These are phyloP conservation scores for Calliphora vomitoria DNA, from an alignment of 2,888 invertebrate species.

Conservation along the genomic window DNA sequence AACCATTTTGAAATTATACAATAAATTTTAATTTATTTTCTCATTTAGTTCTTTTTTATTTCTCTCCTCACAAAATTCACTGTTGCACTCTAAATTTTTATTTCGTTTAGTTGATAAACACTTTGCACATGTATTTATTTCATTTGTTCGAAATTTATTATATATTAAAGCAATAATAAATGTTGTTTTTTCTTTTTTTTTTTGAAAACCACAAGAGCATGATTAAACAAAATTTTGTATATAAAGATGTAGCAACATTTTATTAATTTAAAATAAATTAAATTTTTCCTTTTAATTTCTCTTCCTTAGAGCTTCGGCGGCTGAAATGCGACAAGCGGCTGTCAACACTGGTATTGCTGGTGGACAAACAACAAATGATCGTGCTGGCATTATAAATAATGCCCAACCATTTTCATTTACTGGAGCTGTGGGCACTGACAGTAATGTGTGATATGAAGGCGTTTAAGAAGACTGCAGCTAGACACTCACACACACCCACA, in stretches of 20 bases:
- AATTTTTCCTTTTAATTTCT: constrained; percentile 40
- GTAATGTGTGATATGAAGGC: constrained; percentile 87
- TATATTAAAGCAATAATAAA: no score
- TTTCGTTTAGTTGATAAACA: constrained; percentile 10
- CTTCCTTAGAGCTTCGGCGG: constrained; percentile 89
- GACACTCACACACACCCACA: constrained; percentile 17
- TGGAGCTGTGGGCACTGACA: constrained; percentile 88
- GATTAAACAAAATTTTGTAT: neutral
- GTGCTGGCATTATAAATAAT: constrained; percentile 91
- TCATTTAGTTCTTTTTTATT: neutral
- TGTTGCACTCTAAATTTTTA: constrained; percentile 19
- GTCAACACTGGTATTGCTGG: constrained; percentile 81
- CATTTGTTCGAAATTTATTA: no score
- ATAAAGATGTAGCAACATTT: neutral
- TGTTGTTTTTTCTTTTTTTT: no score
- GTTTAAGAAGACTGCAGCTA: neutral
- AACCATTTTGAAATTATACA: no score
- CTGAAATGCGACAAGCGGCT: constrained; percentile 92
- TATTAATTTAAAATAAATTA: constrained; percentile 6
- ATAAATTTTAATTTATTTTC: no score
- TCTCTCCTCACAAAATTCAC: neutral
- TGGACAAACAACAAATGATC: constrained; percentile 86
- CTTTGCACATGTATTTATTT: constrained; percentile 12
- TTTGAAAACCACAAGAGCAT: constrained; percentile 22
- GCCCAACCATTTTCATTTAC: constrained; percentile 92